A percentile compares a stretch with the other conserved stretches of the same genome.
Evolutionary conservation across 2,113 vertebrate species (phyloP).

Genomic region (Forbesichthys papilliferus): DNA sequence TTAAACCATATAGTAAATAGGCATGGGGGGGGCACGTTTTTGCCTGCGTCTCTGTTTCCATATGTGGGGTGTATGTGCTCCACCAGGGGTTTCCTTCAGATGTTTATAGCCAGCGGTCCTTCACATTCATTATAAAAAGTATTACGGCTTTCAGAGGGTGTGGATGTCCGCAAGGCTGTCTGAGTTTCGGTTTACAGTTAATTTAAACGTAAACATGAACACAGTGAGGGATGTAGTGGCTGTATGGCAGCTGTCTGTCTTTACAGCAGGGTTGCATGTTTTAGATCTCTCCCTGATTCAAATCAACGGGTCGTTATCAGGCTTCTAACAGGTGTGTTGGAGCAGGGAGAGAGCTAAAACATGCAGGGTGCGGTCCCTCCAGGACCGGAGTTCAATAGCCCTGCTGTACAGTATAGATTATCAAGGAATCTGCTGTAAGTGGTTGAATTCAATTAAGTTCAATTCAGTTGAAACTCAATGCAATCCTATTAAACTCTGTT

Average conservation of each 20-base stretch:
- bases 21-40: constrained; percentile 28
- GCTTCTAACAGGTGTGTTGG: too few relatives aligned
- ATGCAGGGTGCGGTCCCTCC: too few relatives aligned
- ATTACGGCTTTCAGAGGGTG: constrained; percentile 30
- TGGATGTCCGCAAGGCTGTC: background rate
- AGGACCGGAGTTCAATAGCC: too few relatives aligned
- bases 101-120: constrained; percentile 57
- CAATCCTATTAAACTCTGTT: background rate
- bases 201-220: constrained; percentile 18
- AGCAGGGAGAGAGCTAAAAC: too few relatives aligned
- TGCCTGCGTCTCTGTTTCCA: constrained; percentile 27
- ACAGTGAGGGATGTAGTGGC: constrained; percentile 3
- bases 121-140: constrained; percentile 32
- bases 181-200: background rate
- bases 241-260: background rate
- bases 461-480: background rate
- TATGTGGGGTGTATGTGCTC: constrained; percentile 46
- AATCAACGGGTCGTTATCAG: too few relatives aligned
- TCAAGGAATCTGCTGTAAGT: background rate
- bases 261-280: too few relatives aligned
- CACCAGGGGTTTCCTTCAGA: constrained; percentile 53
- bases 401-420: too few relatives aligned
- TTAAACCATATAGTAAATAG: constrained; percentile 50
- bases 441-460: background rate
- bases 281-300: too few relatives aligned